Evolutionary conservation across 2,797 vertebrate species (phyloP).

Genomic region (Pseudochromis fuscus): DNA sequence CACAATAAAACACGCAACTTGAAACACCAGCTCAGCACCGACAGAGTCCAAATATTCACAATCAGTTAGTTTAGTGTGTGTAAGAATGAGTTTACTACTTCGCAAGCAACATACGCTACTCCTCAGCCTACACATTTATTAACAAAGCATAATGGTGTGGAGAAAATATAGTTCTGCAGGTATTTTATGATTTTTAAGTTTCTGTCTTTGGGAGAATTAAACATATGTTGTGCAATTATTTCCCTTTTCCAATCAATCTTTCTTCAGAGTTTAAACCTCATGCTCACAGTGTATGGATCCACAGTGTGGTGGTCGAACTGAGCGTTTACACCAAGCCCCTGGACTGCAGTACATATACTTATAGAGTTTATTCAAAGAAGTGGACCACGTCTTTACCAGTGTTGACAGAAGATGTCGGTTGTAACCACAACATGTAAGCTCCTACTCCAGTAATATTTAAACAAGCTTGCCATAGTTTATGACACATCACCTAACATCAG

Average conservation of each 20-base stretch:
- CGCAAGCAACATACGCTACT: background rate
- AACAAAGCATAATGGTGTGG: background rate
- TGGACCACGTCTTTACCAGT: background rate
- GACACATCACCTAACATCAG: background rate
- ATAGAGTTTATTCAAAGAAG: background rate
- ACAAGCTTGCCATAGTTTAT: background rate
- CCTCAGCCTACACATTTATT: background rate
- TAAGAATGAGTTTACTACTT: no score
- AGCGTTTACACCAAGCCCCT: background rate
- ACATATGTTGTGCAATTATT: no score
- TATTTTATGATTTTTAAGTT: background rate
- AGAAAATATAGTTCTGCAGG: background rate
- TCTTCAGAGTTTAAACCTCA: background rate
- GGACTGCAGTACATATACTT: background rate
- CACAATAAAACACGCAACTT: no score
- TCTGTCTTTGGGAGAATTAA: background rate
- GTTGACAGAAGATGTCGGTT: background rate
- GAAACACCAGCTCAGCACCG: background rate
- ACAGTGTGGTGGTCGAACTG: no score
- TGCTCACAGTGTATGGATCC: no score
- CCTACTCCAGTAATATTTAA: no score
- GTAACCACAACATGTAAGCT: no score
- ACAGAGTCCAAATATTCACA: background rate
- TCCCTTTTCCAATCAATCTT: background rate
- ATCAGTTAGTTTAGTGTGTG: background rate